Base-by-base conservation (phyloP, 2,113 vertebrate genomes). In the Aramus guarauna region DNA sequence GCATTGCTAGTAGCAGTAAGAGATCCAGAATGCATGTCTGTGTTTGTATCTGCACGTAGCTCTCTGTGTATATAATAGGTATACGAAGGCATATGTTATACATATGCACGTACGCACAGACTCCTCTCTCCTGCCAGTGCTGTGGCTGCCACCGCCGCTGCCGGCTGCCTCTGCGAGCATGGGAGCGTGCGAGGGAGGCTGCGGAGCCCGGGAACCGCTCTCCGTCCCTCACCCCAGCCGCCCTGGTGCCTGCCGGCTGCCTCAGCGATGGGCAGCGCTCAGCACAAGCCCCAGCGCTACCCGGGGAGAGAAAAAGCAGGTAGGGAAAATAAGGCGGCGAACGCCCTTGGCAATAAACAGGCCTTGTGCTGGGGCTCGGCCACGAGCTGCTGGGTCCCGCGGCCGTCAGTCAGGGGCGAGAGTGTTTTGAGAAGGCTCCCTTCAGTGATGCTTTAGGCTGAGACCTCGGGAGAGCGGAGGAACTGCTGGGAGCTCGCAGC, bases 201-300 rank as follows among this genome's bases (percentile, higher is more conserved):
- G 97, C 78, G 19, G 93, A 87, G 77, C 74, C 89, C 34, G 53
- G 92, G 83, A 95, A 85, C 88, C 8, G 15, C 53, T 29, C 22
- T 90, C 86, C 27, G 0, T 27, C 11, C 55, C 18, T 30, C 41
- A 5, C 39, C 22, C 53, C 59, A 0, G 81, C 71, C 94, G 9
- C 91, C 75, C 94, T 13, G 37, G 45, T 60, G 37, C 56, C 90
- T 84, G 4, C 21, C 9, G 36, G 41, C 69, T 66, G 26, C 92
- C 95, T 85, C 30, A 19, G 94, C 77, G 64, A 67, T 82, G 96
- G 89, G 96, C 97, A 96, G 96, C 48, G 62, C 95, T 83, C 96
- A 47, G 78, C 87, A 66, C 79, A 26, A 85, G 59, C 71, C 64
- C 79, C 89, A 37, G 56, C 23, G 8, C 85, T 90, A 67, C 45